Evolutionary conservation across 2,888 invertebrate species (phyloP).

Genomic region (Lamproptera curius): DNA sequence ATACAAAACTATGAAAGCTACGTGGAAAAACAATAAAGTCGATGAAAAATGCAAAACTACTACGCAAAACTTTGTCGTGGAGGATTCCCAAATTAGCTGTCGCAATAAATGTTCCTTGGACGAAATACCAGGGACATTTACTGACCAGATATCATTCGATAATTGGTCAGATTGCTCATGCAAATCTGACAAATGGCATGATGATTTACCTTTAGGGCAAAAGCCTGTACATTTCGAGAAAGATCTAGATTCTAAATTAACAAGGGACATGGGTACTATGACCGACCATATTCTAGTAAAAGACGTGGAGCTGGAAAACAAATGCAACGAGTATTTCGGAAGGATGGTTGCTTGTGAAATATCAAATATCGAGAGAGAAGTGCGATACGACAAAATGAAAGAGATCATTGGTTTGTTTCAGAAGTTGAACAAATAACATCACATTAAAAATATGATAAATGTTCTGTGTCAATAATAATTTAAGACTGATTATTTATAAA

Average conservation of each 20-base stretch:
- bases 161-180: neutral
- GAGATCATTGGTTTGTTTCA: conserved; percentile 8
- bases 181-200: neutral
- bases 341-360: conserved; percentile 12
- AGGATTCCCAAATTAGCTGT: too few relatives aligned
- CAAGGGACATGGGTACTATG: conserved; percentile 10
- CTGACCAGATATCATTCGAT: too few relatives aligned
- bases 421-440: neutral
- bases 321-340: conserved; percentile 27
- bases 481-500: too few relatives aligned
- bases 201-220: neutral
- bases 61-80: too few relatives aligned
- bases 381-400: conserved; percentile 11
- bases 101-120: too few relatives aligned
- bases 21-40: too few relatives aligned
- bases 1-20: too few relatives aligned
- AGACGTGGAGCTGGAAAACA: conserved; percentile 38
- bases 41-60: too few relatives aligned
- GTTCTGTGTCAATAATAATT: too few relatives aligned
- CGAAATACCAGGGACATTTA: too few relatives aligned
- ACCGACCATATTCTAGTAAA: neutral
- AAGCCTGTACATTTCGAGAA: neutral
- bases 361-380: conserved; percentile 3
- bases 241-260: neutral
- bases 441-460: too few relatives aligned